Conservation (phyloP, 2,797 vertebrate species). For the Rhinella marina region DNA sequence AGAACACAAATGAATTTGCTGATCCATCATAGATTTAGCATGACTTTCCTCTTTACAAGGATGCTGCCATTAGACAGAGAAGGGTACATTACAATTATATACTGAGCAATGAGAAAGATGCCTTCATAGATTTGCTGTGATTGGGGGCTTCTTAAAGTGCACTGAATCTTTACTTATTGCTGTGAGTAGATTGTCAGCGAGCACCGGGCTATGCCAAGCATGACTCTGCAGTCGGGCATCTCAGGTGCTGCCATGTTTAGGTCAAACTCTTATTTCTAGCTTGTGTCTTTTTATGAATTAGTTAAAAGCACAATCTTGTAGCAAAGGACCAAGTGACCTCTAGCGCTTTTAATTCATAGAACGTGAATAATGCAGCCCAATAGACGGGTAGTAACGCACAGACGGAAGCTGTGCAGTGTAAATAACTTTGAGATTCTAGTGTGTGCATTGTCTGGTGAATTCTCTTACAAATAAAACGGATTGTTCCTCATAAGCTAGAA, state of each 20-base stretch:
- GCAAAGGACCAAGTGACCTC: slow-evolving; percentile 1
- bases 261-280: not conserved
- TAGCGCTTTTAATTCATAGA: not conserved
- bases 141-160: not conserved
- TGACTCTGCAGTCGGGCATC: not conserved
- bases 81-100: not conserved
- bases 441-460: not conserved
- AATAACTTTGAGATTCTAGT: slow-evolving; percentile 25
- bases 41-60: not conserved
- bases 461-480: not conserved
- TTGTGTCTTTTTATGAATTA: not conserved
- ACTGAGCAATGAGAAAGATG: not conserved
- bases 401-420: slow-evolving; percentile 42
- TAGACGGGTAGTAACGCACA: slow-evolving; percentile 10
- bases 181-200: not conserved
- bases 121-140: not conserved
- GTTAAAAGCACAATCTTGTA: slow-evolving; percentile 40
- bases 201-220: not conserved
- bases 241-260: not conserved
- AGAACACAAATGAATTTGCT: not conserved
- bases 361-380: not conserved
- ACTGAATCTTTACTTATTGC: slow-evolving; percentile 13
- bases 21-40: not conserved
- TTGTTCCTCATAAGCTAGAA: not conserved
- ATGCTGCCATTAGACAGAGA: not conserved